Conservation (phyloP, 2,113 vertebrate species). For the Hiodon tergisus region DNA sequence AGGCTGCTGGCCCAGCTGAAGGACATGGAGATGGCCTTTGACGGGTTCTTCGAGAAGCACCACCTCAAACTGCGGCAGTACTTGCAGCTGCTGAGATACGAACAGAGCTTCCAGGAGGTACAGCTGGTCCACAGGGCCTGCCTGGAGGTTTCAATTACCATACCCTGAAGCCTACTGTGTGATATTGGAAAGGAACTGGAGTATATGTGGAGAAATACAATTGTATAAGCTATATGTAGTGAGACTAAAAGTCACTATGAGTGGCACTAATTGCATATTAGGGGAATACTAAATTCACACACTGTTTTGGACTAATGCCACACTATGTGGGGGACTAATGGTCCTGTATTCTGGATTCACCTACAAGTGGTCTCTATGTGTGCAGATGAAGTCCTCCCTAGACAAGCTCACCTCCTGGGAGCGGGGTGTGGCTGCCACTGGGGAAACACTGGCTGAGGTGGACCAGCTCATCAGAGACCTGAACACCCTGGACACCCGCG, state of each 20-base stretch:
- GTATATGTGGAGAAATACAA: too few species aligned
- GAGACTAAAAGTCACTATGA: too few species aligned
- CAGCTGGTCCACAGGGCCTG: conserved; percentile 5
- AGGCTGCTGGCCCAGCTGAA: conserved; percentile 85
- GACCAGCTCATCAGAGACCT: conserved; percentile 76
- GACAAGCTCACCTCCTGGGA: conserved; percentile 72
- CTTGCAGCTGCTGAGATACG: conserved; percentile 84
- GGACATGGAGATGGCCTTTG: conserved; percentile 94
- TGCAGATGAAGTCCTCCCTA: conserved; percentile 73
- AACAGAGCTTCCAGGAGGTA: conserved; percentile 88
- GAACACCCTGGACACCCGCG: conserved; percentile 66
- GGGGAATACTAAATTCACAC: too few species aligned
- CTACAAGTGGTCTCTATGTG: background rate
- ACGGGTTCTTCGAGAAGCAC: conserved; percentile 97
- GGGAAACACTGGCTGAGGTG: conserved; percentile 65
- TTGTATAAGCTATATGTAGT: too few species aligned
- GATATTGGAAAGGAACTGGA: too few species aligned
- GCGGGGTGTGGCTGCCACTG: conserved; percentile 60
- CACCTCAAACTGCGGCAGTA: conserved; percentile 92
- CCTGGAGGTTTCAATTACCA: background rate
- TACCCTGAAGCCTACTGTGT: too few species aligned
- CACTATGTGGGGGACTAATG: too few species aligned
- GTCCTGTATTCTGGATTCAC: too few species aligned
- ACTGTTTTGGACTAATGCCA: too few species aligned
- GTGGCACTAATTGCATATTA: too few species aligned